Evolutionary conservation across 1,140 invertebrate species (phyloP), one percentile per base, ranked within the genome.

Genomic region (Fopius arisanus): DNA sequence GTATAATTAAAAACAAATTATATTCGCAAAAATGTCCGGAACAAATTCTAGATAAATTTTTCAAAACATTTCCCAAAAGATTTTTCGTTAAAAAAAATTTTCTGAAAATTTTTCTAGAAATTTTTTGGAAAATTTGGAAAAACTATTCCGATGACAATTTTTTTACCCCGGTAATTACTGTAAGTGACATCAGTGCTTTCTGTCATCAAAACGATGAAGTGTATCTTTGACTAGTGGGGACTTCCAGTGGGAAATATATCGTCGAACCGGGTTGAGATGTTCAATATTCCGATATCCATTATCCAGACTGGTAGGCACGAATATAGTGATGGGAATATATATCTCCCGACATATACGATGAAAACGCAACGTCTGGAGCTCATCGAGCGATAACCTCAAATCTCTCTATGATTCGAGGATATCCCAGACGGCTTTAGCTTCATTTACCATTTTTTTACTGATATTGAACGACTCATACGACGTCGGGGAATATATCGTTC

Each of bases 221-320:
- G 48, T 26, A 54, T 54, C n/a, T 54, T n/a, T 26, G 48, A 54
- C 48, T 54, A 21, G 21, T 26, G 21, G 16, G 12, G 48, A 54
- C 21, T 54, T 10, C 48, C 48, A 54, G 10, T 21, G 16, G 48
- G 21, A 19, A 54, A 54, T 54, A 54, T 54, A 54, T 54, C 6
- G 48, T 9, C 16, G 48, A 26, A 19, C 16, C 5, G 48, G 48
- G 16, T 21, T 54, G 48, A 54, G 19, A 43, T 54, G 48, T 54
- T 54, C 48, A 26, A 54, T 54, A 54, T 54, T 54, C 48, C 48
- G 48, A 54, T 54, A 54, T 54, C 48, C 48, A 54, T 54, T 54
- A 54, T 54, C 48, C 48, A 54, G 48, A 54, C 48, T 21, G 48
- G 48, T 54, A 54, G 48, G 21, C 48, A 54, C 48, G 48, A 54